These are phyloP conservation scores for Melanogrammus aeglefinus DNA, from an alignment of 2,797 vertebrate species.

Conservation along the genomic window DNA sequence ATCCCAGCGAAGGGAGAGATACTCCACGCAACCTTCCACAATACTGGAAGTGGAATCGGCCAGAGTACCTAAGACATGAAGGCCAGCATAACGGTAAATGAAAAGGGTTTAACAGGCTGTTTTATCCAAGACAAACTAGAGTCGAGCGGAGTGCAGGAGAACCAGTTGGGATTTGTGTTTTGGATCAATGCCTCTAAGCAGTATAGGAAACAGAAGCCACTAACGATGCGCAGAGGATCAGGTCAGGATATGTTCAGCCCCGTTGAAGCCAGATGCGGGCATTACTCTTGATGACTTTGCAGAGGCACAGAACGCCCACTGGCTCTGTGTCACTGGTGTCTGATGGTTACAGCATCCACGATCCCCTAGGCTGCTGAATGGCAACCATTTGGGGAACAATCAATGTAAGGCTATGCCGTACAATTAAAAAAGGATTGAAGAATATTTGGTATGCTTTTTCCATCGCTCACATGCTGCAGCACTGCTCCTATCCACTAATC, in stretches of 20 bases:
- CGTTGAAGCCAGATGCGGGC: background rate
- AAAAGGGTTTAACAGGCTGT: conserved; percentile 29
- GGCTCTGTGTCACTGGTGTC: background rate
- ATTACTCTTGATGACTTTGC: background rate
- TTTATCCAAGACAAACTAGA: conserved; percentile 27
- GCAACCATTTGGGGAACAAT: background rate
- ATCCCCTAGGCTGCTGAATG: background rate
- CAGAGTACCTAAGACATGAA: background rate
- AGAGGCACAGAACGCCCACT: background rate
- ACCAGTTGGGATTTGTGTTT: conserved; percentile 18
- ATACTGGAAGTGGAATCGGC: background rate
- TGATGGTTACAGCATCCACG: background rate
- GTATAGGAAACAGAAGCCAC: background rate
- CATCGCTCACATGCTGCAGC: too few species aligned
- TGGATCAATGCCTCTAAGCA: conserved; percentile 5
- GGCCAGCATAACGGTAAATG: conserved; percentile 25
- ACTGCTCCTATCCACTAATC: too few species aligned
- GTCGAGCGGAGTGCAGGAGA: background rate
- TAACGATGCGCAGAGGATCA: background rate
- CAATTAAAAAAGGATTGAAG: too few species aligned
- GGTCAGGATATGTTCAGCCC: background rate
- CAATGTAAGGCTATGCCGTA: background rate
- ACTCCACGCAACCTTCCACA: background rate
- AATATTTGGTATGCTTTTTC: too few species aligned
- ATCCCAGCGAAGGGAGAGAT: background rate